A percentile compares a stretch with the other conserved stretches of the same genome.
Evolutionary conservation across 2,888 invertebrate species (phyloP).

Genomic region (Epicampocera succincta): DNA sequence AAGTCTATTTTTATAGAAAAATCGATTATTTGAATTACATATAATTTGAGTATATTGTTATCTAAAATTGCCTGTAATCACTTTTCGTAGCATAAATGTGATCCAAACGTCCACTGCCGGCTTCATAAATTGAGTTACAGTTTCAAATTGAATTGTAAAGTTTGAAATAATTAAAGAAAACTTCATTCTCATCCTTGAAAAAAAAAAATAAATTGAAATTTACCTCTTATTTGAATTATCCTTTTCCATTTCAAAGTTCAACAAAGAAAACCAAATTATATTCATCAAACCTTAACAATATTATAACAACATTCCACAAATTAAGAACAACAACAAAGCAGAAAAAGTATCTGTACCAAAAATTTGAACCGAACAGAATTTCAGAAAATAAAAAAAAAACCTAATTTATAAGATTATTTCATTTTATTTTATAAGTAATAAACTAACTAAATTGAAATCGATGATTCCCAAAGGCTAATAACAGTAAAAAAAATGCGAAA

Average conservation of each 20-base stretch:
- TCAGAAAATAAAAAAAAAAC: constrained; percentile 56
- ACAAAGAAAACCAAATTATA: constrained; percentile 65
- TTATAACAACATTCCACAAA: constrained; percentile 61
- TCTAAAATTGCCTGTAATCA: too few species aligned
- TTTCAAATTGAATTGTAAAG: too few species aligned
- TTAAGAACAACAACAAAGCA: constrained; percentile 21
- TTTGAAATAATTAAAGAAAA: too few species aligned
- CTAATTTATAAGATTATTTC: constrained; percentile 69
- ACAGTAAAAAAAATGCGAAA: constrained; percentile 18
- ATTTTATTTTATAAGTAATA: constrained; percentile 66
- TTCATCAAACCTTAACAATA: constrained; percentile 62
- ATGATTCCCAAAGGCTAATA: constrained; percentile 68
- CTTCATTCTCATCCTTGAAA: neutral
- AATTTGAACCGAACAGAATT: constrained; percentile 5
- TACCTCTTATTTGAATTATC: constrained; percentile 51
- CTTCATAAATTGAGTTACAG: too few species aligned
- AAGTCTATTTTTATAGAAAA: too few species aligned
- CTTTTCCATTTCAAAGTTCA: constrained; percentile 60
- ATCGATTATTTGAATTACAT: too few species aligned
- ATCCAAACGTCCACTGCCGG: too few species aligned
- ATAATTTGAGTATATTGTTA: too few species aligned
- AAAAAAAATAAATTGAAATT: constrained; percentile 10
- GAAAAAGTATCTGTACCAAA: constrained; percentile 48
- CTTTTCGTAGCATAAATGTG: too few species aligned
- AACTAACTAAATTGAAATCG: constrained; percentile 69